Evolutionary conservation across 2,113 vertebrate genomes (phyloP).

Genomic region (Otis tarda): DNA sequence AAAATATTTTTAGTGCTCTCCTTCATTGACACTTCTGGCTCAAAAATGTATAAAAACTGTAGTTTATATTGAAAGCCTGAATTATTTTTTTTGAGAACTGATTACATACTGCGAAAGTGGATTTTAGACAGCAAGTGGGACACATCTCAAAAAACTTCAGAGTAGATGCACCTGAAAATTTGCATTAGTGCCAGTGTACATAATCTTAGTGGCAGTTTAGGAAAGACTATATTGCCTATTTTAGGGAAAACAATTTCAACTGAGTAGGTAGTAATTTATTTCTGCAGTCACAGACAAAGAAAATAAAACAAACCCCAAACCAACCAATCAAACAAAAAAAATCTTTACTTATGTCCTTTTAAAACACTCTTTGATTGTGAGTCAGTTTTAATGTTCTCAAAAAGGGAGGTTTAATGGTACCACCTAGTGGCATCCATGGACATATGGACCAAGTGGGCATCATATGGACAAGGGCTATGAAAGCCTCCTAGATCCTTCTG

Average conservation of each 20-base stretch:
- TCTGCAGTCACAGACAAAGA: background rate
- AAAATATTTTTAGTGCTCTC: background rate
- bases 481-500: background rate
- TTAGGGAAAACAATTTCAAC: constrained; percentile 20
- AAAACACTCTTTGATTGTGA: background rate
- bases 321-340: background rate
- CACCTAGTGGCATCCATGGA: constrained; percentile 41
- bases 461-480: background rate
- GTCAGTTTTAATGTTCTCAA: background rate
- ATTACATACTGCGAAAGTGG: background rate
- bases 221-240: background rate
- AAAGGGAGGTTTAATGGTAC: constrained; percentile 24
- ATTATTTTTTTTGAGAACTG: background rate
- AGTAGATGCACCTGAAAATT: background rate
- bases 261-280: background rate
- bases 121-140: constrained; percentile 13
- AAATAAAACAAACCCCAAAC: background rate
- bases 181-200: background rate
- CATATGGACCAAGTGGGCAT: background rate
- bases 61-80: background rate
- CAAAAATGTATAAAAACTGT: background rate
- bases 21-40: background rate
- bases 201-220: background rate
- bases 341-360: background rate
- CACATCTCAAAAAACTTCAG: background rate